Base-by-base conservation (phyloP, 2,113 vertebrate species). In the Corythornis cristatus region DNA sequence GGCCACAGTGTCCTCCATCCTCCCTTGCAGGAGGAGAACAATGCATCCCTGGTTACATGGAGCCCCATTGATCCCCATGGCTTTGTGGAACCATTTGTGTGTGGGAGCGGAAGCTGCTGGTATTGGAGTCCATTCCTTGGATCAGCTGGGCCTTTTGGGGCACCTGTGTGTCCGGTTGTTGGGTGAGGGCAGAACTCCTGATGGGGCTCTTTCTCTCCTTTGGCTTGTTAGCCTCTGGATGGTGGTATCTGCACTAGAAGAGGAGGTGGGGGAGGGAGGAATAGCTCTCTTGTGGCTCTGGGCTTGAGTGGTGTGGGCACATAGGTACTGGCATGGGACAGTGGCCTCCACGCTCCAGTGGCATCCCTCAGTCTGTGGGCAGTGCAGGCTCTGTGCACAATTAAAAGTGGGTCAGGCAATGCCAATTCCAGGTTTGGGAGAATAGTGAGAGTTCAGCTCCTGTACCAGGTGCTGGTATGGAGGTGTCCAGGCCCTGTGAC, bases 21-120 rank as follows among this genome's bases (percentile, higher is more conserved):
- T 51, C 5, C 28, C 42, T 57, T 0, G 0, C 14, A 46, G 48
- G 37, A n/a, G 40, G 51, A 68, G 6, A 6, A 3, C 1, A 1
- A 12, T 15, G 67, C 62, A 51, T 76, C 64, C 43, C 54, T 46
- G 65, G 33, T 37, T 37, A 10, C 37, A 37, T 37, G 37, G 43
- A 72, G 31, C 53, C 29, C 78, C 35, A 23, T 6, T 4, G 45
- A 31, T 28, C 13, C 28, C 50, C 0, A 0, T 3, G 5, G 25
- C 15, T 74, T 40, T 54, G 56, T 19, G 37, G 1, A 8, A 21
- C 54, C 3, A 2, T 35, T 26, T 66, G 31, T 1, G 6, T 16
- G 18, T n/a, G 35, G 25, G 31, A 58, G 37, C 61, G 20, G 51
- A 62, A 65, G 35, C 51, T 57, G 35, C 53, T n/a, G 25, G 16